phyloP scores from a whole-genome alignment of 30 jellyfish, hydroid and myxozoan genomes.

The Cassiopea xamachana region DNA sequence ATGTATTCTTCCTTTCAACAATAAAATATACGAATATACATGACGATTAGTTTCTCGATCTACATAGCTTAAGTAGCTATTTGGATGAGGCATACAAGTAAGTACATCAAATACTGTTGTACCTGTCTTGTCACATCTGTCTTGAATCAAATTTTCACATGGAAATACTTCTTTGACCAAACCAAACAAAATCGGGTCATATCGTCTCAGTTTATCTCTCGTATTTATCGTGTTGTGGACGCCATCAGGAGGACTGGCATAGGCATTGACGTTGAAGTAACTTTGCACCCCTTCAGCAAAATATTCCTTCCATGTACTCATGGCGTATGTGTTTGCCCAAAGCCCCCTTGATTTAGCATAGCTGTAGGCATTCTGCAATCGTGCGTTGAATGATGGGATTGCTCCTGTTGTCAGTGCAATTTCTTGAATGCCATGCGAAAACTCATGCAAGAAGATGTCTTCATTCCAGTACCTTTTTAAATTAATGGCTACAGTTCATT shows the following conservation, averaged over 20 bases:
- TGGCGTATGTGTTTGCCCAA: constrained; percentile 87
- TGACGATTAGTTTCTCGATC: too few relatives aligned
- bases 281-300: constrained; percentile 89
- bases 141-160: constrained; percentile 69
- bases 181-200: constrained; percentile 71
- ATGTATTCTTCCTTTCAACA: too few relatives aligned
- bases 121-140: constrained; percentile 77
- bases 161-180: constrained; percentile 81
- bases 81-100: too few relatives aligned
- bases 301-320: constrained; percentile 83
- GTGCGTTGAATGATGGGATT: constrained; percentile 73
- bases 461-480: constrained; percentile 61
- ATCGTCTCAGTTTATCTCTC: constrained; percentile 53
- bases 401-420: constrained; percentile 76
- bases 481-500: too few relatives aligned
- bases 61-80: too few relatives aligned
- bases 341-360: constrained; percentile 70
- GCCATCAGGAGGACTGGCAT: constrained; percentile 75
- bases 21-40: too few relatives aligned
- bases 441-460: constrained; percentile 84
- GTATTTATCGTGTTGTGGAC: constrained; percentile 74
- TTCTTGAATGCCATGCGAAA: constrained; percentile 83
- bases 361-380: constrained; percentile 69
- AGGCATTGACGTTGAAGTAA: constrained; percentile 70
- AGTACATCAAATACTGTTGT: background rate